These are phyloP conservation scores for Hystrix brachyura DNA, from an alignment of 2,113 vertebrate genomes.

Conservation along the genomic window DNA sequence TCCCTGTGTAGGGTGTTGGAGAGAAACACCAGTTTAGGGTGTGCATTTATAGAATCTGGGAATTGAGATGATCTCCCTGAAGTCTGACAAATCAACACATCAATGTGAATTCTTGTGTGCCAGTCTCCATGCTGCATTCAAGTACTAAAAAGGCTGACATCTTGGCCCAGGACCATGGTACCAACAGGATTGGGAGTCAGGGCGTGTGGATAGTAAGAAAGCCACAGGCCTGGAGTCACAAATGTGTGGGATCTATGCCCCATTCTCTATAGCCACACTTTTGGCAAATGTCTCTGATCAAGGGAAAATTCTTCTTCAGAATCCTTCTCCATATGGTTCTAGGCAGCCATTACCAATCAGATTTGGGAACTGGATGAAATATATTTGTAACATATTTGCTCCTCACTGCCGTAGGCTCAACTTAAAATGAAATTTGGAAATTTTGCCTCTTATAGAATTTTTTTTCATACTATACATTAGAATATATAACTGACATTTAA, in stretches of 20 bases:
- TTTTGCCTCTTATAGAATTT: slow-evolving; percentile 15
- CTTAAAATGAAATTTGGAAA: slow-evolving; percentile 18
- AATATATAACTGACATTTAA: not conserved
- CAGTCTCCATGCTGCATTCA: not conserved
- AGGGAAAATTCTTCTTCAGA: not conserved
- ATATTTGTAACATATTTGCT: not conserved
- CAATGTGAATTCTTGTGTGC: not conserved
- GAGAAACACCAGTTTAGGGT: not conserved
- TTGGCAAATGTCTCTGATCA: not conserved
- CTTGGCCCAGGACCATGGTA: not conserved
- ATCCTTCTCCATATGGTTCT: not conserved
- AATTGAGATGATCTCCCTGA: not conserved
- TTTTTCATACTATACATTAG: not conserved
- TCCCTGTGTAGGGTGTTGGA: not conserved
- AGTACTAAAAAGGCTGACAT: not conserved
- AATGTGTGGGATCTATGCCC: not conserved
- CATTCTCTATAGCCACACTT: not conserved
- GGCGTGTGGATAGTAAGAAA: not conserved
- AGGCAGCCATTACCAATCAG: not conserved
- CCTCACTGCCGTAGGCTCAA: not conserved
- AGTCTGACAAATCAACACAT: not conserved
- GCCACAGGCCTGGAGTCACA: not conserved
- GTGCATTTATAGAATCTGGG: not conserved
- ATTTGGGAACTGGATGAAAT: not conserved
- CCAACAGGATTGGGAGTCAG: not conserved